Evolutionary conservation across 2,888 invertebrate species (phyloP).

Genomic region (Oligia fasciuncula): DNA sequence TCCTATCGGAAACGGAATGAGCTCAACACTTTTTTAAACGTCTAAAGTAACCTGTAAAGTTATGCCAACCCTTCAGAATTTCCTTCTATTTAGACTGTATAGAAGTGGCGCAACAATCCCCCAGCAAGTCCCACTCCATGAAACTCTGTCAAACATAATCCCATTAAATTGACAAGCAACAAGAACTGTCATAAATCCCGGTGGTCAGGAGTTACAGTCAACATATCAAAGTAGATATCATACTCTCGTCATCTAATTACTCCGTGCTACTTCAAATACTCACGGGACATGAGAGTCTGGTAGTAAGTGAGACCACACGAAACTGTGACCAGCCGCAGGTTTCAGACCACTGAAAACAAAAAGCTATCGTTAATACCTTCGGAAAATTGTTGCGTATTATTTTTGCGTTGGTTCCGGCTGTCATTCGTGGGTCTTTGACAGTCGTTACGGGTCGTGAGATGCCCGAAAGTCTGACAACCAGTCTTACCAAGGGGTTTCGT

Average conservation of each 20-base stretch:
- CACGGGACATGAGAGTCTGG: background rate
- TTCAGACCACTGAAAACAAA: background rate
- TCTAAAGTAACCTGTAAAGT: background rate
- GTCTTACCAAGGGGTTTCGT: too few relatives aligned
- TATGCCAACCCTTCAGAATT: background rate
- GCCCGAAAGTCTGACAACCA: too few relatives aligned
- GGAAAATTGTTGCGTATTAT: background rate
- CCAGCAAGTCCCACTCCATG: background rate
- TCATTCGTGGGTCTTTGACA: too few relatives aligned
- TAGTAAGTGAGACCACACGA: conserved; percentile 2
- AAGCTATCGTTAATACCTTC: background rate
- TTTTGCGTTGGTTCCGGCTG: background rate
- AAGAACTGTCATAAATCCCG: background rate
- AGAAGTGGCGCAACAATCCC: background rate
- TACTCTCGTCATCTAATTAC: conserved; percentile 8
- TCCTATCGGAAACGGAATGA: background rate
- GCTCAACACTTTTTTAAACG: background rate
- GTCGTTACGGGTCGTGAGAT: too few relatives aligned
- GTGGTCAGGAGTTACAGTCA: background rate
- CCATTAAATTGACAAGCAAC: background rate
- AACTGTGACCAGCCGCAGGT: background rate
- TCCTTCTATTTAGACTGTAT: background rate
- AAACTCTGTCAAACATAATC: background rate
- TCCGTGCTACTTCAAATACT: background rate
- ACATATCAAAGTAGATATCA: conserved; percentile 4